Conservation (phyloP, 2,888 invertebrate genomes). For the Cosmia pyralina region DNA sequence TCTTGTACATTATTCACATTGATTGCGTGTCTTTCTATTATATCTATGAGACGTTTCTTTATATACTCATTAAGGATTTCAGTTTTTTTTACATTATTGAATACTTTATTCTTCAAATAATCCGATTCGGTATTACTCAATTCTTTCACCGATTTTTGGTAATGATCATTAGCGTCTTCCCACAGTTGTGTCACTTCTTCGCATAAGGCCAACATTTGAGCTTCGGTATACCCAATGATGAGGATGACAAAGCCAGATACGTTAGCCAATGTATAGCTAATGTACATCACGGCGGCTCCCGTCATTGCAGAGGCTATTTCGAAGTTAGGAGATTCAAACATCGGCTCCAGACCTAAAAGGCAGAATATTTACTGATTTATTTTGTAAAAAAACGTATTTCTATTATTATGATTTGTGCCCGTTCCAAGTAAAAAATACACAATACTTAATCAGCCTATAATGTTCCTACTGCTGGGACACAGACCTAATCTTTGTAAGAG, state of each 20-base stretch:
- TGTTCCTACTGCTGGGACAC: no score
- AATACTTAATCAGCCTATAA: no score
- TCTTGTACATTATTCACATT: constrained; percentile 68
- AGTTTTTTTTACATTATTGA: constrained; percentile 33
- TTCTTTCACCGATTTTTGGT: constrained; percentile 25
- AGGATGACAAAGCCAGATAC: constrained; percentile 67
- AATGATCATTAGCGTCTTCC: constrained; percentile 68
- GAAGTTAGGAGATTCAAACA: constrained; percentile 75
- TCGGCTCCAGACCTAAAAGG: constrained; percentile 76
- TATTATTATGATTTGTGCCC: no score
- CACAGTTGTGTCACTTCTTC: constrained; percentile 73
- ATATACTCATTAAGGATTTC: constrained; percentile 70
- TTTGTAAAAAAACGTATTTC: background rate
- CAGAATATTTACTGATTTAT: background rate
- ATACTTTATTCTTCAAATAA: constrained; percentile 22
- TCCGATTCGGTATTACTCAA: constrained; percentile 1
- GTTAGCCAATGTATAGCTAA: constrained; percentile 70
- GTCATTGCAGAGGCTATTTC: constrained; percentile 64
- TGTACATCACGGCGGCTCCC: constrained; percentile 60
- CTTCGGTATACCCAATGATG: constrained; percentile 74
- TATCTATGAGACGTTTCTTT: constrained; percentile 63
- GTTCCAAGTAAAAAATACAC: background rate
- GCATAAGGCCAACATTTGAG: constrained; percentile 76
- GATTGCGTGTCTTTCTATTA: constrained; percentile 70
- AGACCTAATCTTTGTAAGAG: no score